Base-by-base conservation (phyloP, 2,888 invertebrate species). In the Xylota sylvarum region DNA sequence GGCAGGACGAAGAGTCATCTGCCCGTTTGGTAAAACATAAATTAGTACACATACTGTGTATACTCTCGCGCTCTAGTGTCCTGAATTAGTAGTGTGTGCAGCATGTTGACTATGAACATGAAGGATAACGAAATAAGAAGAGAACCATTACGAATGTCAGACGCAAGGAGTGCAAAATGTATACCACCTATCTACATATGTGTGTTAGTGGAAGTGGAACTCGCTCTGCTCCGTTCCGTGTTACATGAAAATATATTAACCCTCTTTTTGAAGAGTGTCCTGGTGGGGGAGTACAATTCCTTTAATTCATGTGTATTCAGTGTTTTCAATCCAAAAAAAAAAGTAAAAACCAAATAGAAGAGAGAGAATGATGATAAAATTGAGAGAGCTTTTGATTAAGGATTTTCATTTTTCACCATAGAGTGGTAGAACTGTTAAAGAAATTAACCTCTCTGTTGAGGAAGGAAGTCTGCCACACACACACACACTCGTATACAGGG, bases 131-230 rank as follows among this genome's bases (percentile, higher is more conserved):
- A 58, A 43, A 62, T n/a, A 37, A 62, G 23, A 48, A 78, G 50
- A 65, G 19, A 50, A 52, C 60, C 58, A 40, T 74, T 56, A 62
- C 79, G 79, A 84, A 84, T 84, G 83, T 78, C 83, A 84, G 62
- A 74, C 37, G 40, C 62, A 74, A 69, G 62, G 43, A 79, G 17
- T 46, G 70, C 37, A 43, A 82, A 73, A 73, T 43, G 27, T 62
- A 32, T 35, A 32, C n/a, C 40, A 55, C n/a, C n/a, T n/a, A n/a
- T n/a, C n/a, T n/a, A n/a, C n/a, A n/a, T n/a, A n/a, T n/a, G n/a
- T n/a, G n/a, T n/a, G n/a, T n/a, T n/a, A n/a, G n/a, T n/a, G n/a
- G n/a, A n/a, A n/a, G 35, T 58, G 62, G 35, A 43, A 14, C 64
- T 58, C 40, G 6, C 58, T 62, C 65, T 67, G 35, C 55, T 65